phyloP scores from a whole-genome alignment of 1,140 invertebrate genomes.

The Conopomorpha cramerella region DNA sequence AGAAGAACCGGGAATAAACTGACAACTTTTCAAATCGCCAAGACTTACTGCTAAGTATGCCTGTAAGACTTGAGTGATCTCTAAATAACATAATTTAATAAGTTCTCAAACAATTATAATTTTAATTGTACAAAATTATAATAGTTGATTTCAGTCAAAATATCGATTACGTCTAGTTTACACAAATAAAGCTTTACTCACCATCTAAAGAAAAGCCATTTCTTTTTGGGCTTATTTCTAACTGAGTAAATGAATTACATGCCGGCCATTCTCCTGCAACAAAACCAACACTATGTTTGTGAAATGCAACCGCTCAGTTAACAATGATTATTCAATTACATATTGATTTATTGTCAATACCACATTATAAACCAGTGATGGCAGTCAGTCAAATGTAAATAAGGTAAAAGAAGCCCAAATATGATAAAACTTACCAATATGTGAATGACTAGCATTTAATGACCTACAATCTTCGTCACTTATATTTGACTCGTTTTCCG shows the following conservation, averaged over 20 bases:
- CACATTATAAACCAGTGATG: conserved; percentile 1
- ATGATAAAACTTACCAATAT: conserved; percentile 22
- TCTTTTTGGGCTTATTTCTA: conserved; percentile 12
- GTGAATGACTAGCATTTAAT: conserved; percentile 35
- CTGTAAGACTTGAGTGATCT: no score
- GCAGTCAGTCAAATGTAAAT: conserved; percentile 1
- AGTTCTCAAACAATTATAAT: no score
- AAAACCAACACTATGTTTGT: conserved; percentile 5
- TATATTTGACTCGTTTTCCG: conserved; percentile 37
- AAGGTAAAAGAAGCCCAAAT: conserved; percentile 5
- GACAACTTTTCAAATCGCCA: no score
- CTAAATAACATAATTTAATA: no score
- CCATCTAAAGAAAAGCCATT: conserved; percentile 20
- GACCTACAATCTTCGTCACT: conserved; percentile 44
- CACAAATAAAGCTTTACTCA: no score
- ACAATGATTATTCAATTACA: neutral
- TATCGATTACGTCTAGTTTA: no score
- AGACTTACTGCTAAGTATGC: no score
- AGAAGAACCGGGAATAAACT: no score
- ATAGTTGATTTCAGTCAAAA: no score
- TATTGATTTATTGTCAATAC: neutral
- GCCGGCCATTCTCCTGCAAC: conserved; percentile 24
- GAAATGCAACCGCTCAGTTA: neutral
- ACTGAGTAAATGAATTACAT: conserved; percentile 28
- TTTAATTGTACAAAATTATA: no score